Percentiles rank a stretch among this genome's conserved stretches.
Conservation (phyloP, 1,140 invertebrate genomes). For the Sesamia nonagrioides region DNA sequence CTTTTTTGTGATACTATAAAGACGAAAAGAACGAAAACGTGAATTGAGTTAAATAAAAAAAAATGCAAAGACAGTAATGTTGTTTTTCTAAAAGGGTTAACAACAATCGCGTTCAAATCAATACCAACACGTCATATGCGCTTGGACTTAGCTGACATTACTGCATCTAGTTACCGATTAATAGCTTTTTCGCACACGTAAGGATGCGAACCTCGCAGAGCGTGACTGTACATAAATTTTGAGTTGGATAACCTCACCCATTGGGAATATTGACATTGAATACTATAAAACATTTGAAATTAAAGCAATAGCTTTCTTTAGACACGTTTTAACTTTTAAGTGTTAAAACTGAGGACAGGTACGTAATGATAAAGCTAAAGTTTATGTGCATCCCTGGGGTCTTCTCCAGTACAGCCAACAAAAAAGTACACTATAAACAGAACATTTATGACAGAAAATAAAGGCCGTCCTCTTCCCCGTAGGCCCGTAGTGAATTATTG, state of each 20-base stretch:
- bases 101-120: background rate
- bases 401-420: conserved; percentile 67
- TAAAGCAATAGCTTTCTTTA: conserved; percentile 47
- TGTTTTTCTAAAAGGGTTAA: background rate
- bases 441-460: conserved; percentile 86
- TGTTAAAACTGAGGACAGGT: conserved; percentile 52
- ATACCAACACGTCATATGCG: conserved; percentile 30
- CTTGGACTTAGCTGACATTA: conserved; percentile 11
- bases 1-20: background rate
- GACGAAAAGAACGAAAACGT: background rate
- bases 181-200: conserved; percentile 33
- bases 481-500: conserved; percentile 87
- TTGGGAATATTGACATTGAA: conserved; percentile 43
- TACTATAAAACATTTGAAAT: conserved; percentile 47
- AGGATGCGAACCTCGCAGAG: conserved; percentile 4
- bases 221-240: conserved; percentile 40
- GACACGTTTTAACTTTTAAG: conserved; percentile 33
- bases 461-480: conserved; percentile 85
- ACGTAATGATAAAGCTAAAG: conserved; percentile 68
- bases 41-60: background rate
- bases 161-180: conserved; percentile 37
- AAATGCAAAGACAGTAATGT: background rate
- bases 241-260: conserved; percentile 20
- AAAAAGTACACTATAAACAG: conserved; percentile 85
- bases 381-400: conserved; percentile 74